Conservation (phyloP, 2,113 vertebrate genomes). For the Toxotes chatareus region DNA sequence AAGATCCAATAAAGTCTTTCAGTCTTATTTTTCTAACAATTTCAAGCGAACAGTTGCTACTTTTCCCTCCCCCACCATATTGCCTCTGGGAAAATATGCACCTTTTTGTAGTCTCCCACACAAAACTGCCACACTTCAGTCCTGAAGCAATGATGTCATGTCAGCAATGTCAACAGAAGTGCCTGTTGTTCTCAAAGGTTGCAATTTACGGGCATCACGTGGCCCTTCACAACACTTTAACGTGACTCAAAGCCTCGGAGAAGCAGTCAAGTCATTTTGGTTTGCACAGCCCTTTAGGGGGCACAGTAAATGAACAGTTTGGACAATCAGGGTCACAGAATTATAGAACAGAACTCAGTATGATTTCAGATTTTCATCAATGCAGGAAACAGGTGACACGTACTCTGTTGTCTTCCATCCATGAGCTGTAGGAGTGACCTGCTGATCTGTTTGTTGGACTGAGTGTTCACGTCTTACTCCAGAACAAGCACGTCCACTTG, state of each 20-base stretch:
- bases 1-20: neutral
- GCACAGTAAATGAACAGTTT: too few relatives aligned
- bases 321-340: too few relatives aligned
- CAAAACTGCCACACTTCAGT: slow-evolving; percentile 4
- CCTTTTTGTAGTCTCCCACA: neutral
- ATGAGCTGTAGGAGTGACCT: too few relatives aligned
- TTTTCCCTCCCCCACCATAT: neutral
- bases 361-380: too few relatives aligned
- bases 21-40: too few relatives aligned
- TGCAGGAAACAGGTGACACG: too few relatives aligned
- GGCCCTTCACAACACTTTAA: neutral
- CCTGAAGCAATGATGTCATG: neutral
- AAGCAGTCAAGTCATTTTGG: neutral
- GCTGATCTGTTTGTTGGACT: too few relatives aligned
- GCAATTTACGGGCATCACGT: neutral
- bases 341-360: too few relatives aligned
- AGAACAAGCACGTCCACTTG: neutral
- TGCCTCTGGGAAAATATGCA: neutral
- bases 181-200: neutral
- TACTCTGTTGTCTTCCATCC: too few relatives aligned
- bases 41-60: neutral
- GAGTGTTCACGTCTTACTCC: too few relatives aligned
- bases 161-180: neutral
- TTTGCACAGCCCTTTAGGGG: neutral
- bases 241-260: neutral